phyloP scores from a whole-genome alignment of 1,140 invertebrate genomes.

The Drosophila eugracilis region DNA sequence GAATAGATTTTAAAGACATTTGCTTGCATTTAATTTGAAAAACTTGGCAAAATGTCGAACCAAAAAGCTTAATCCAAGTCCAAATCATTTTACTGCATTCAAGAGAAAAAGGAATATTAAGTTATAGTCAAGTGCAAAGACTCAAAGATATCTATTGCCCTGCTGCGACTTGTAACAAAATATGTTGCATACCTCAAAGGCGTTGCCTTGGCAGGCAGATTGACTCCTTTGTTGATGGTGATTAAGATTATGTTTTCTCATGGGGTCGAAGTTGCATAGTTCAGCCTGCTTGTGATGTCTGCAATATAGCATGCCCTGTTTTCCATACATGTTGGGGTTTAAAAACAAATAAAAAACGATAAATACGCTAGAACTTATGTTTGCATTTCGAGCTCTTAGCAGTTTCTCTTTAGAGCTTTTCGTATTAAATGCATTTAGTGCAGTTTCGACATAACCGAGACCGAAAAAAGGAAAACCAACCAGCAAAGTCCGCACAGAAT shows the following conservation, averaged over 20 bases:
- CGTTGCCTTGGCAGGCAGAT: no score
- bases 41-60: neutral
- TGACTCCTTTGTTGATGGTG: no score
- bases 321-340: neutral
- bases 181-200: neutral
- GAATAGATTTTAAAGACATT: no score
- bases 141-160: no score
- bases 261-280: neutral
- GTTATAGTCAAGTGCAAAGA: no score
- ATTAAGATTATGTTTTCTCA: neutral
- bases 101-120: neutral
- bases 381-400: slow-evolving; percentile 7
- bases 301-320: neutral
- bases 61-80: no score
- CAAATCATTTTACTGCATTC: neutral
- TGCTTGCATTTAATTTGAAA: no score
- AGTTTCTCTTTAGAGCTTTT: slow-evolving; percentile 24
- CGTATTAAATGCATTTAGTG: slow-evolving; percentile 47
- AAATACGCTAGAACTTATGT: slow-evolving; percentile 8
- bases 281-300: neutral
- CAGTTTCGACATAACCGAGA: slow-evolving; percentile 55
- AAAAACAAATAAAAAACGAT: neutral
- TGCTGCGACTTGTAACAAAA: neutral
- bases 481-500: slow-evolving; percentile 49
- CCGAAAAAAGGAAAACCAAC: slow-evolving; percentile 19